These are phyloP conservation scores for Lates japonicus DNA, from an alignment of 2,797 vertebrate genomes.

Conservation along the genomic window DNA sequence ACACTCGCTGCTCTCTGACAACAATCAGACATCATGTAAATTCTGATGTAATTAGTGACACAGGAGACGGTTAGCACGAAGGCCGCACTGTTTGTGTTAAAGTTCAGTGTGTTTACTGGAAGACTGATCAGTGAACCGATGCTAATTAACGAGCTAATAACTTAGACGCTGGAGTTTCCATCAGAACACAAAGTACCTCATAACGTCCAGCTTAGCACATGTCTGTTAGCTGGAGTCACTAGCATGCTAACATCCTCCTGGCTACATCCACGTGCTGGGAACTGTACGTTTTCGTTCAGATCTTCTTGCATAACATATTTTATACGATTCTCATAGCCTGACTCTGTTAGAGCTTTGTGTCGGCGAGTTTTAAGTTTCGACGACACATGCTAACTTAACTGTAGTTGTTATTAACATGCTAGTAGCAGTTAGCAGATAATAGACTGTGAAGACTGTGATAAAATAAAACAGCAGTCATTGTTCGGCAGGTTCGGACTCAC, in stretches of 20 bases:
- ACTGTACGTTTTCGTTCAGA: not conserved
- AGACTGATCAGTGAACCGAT: not conserved
- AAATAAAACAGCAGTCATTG: too few relatives aligned
- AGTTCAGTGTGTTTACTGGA: not conserved
- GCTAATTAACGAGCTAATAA: not conserved
- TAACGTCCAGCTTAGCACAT: not conserved
- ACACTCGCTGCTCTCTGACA: not conserved
- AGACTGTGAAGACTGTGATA: accelerated
- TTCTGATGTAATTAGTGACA: not conserved
- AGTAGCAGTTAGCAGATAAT: not conserved
- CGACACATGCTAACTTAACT: not conserved
- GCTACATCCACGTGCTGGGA: not conserved
- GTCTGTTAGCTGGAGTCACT: not conserved
- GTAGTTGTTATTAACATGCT: not conserved
- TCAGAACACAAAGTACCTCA: not conserved
- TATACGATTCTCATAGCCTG: not conserved
- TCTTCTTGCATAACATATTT: accelerated
- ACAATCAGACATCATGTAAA: not conserved
- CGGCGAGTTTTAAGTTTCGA: not conserved
- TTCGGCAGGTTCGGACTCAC: conserved; percentile 31
- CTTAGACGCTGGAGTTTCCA: not conserved
- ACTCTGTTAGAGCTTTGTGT: not conserved
- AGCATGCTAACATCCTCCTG: too few relatives aligned
- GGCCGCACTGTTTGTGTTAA: not conserved
- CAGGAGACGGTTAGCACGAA: not conserved